Evolutionary conservation across 2,888 invertebrate genomes (phyloP), one percentile per base, ranked within the genome.

Genomic region (Clistopyga incitator): DNA sequence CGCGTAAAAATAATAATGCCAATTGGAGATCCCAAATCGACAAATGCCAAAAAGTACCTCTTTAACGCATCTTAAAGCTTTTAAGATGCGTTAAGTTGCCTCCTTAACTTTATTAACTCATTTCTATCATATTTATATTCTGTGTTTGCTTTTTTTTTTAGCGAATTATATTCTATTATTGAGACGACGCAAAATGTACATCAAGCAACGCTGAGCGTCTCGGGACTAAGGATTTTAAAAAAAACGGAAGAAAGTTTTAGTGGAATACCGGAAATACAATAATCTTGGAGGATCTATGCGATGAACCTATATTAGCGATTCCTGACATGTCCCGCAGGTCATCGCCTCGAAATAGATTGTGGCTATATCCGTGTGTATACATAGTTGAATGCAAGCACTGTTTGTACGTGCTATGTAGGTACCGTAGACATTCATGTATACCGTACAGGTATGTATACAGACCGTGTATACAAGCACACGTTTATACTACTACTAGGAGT

Each of bases 321-420:
- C 45, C 42, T 18, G 56, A 72, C 84, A 81, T 84, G 85, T 87
- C 25, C 84, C 88, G 86, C 86, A 84, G 90, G 90, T 89, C 89
- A 87, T 88, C 88, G 89, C 85, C 87, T 87, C 85, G 82, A 85
- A 85, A 84, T 87, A 84, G 75, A 81, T 78, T 78, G 64, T 81
- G 86, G 86, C 86, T 86, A 82, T 54, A 72, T 59, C 29, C 45
- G 56, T 34, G 61, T 61, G 61, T 61, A 38, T 25, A 18, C 25
- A 29, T 20, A 25, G 25, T 56, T 45, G 56, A n/a, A 72, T 72
- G 56, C 72, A 59, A 72, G 56, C n/a, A 25, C 56, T 25, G 42
- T 72, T 45, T 56, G 56, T 72, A 25, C 56, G 42, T 42, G 29
- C 18, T 42, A n/a, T 45, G 56, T 59, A 59, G 59, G 45, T 72